Evolutionary conservation across 2,113 vertebrate species (phyloP), one percentile per base, ranked within the genome.

Genomic region (Amphiprion ocellaris): DNA sequence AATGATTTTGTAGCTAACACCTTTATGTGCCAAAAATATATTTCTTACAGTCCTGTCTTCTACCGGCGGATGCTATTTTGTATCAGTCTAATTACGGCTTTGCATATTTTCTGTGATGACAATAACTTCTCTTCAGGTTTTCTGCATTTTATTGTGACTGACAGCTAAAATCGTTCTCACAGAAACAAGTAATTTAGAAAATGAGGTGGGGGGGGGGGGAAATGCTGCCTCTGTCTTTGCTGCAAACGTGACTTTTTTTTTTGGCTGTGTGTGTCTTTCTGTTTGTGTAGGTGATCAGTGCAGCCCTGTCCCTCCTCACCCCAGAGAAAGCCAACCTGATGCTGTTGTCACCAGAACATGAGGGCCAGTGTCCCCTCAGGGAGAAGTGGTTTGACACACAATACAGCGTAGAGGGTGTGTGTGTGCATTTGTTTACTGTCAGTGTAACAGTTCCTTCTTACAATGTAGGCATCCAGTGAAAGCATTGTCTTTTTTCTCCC

Each of bases 321-420:
- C 97, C 97, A 46, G 95, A 96, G 80, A 96, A 92, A 90, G 97
- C 97, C 80, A 99, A 99, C 90, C 92, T 99, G 14, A 95, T 99
- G 92, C 87, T 99, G 73, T 89, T 99, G 71, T 99, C 98, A 71
- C 97, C 97, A 81, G 95, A 96, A 90, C 97, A 99, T 1, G 97
- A 99, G 87, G 97, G 97, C 89, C 96, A 89, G 60, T 99, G 97
- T 91, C 91, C 94, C 54, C 95, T 96, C 19, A 95, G 93, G 81
- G 98, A 99, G 94, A 96, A 95, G 90, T 99, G 97, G 97, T 99
- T 99, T 94, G 97, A 97, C 56, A 98, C 98, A 0, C 96, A 97
- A 33, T 99, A 99, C 93, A 96, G 94, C 37, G n/a, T 96, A 84
- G 96, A 99, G 95, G 97, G 98, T 99, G 33, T 54, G 63, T 44